Conservation (phyloP, 2,113 vertebrate species). For the Pteruthius melanotis region DNA sequence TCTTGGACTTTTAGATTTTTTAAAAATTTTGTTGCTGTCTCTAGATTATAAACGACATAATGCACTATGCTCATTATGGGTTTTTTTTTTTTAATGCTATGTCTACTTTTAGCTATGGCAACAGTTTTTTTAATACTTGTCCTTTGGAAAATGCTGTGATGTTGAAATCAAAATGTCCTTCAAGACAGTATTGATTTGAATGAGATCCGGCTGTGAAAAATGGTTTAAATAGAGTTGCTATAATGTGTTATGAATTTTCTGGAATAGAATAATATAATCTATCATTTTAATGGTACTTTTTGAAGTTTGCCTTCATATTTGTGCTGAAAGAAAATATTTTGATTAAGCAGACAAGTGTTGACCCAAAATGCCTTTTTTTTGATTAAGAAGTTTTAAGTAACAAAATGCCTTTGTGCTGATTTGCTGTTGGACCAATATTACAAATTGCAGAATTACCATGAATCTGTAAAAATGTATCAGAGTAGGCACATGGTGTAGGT, state of each 20-base stretch:
- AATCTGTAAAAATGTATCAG: neutral
- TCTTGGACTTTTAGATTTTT: neutral
- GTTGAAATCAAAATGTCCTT: neutral
- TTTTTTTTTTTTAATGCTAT: neutral
- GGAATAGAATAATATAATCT: neutral
- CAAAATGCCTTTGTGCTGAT: neutral
- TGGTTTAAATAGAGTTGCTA: neutral
- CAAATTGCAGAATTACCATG: neutral
- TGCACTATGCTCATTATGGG: neutral
- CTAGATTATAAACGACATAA: neutral
- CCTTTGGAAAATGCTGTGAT: neutral
- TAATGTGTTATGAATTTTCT: neutral
- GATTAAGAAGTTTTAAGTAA: neutral
- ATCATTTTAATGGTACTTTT: conserved; percentile 14
- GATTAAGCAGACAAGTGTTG: neutral
- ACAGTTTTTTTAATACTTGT: neutral
- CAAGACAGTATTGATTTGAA: conserved; percentile 22
- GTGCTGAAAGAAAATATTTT: conserved; percentile 4
- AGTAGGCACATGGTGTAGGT: neutral
- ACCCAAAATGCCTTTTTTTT: neutral
- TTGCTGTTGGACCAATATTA: neutral
- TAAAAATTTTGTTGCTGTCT: neutral
- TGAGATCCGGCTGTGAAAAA: neutral
- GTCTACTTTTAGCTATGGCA: neutral
- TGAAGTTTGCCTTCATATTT: conserved; percentile 12